Evolutionary conservation across 1,140 invertebrate genomes (phyloP).

Genomic region (Papilio glaucus): DNA sequence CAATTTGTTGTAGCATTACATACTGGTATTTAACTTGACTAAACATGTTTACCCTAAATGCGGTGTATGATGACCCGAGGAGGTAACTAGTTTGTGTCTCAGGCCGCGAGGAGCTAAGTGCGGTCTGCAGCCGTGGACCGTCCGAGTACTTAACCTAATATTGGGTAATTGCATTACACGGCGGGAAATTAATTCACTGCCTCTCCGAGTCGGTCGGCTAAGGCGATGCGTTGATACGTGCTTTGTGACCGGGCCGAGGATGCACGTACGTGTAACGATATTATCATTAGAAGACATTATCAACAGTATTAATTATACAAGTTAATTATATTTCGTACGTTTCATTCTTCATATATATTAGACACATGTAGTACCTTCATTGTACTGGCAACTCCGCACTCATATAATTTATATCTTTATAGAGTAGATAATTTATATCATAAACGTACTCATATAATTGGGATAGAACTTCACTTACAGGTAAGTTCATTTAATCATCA

Average conservation of each 20-base stretch:
- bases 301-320: constrained; percentile 13
- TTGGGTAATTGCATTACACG: constrained; percentile 74
- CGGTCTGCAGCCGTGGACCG: constrained; percentile 53
- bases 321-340: constrained; percentile 14
- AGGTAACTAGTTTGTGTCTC: constrained; percentile 75
- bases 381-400: too few relatives aligned
- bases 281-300: constrained; percentile 27
- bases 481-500: too few relatives aligned
- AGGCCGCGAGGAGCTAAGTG: constrained; percentile 61
- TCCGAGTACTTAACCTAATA: constrained; percentile 81
- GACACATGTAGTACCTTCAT: too few relatives aligned
- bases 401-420: too few relatives aligned
- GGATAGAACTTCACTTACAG: too few relatives aligned
- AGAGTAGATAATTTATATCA: too few relatives aligned
- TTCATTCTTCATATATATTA: too few relatives aligned
- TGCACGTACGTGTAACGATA: constrained; percentile 34
- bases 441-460: too few relatives aligned
- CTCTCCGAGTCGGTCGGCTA: constrained; percentile 65
- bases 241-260: constrained; percentile 53
- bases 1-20: background rate
- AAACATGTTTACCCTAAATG: constrained; percentile 38
- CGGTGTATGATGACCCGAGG: constrained; percentile 39
- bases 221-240: constrained; percentile 66
- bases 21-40: background rate
- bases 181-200: constrained; percentile 72